Conservation (phyloP, 2,113 vertebrate genomes). For the Cyprinodon brontotheroides region DNA sequence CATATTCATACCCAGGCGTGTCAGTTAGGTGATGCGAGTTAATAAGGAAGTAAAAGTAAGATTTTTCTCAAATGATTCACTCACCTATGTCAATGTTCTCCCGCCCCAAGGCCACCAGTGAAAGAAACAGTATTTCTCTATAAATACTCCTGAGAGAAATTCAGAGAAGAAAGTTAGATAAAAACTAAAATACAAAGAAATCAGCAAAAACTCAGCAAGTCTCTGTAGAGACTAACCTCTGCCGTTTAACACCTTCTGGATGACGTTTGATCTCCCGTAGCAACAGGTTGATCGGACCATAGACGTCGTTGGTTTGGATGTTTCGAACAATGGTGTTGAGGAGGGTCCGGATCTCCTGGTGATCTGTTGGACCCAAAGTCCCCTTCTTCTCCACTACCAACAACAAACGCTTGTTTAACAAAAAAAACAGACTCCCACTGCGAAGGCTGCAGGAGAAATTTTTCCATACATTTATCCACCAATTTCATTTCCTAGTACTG, state of each 20-base stretch:
- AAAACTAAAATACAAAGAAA: background rate
- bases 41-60: background rate
- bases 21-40: background rate
- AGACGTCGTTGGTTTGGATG: constrained; percentile 92
- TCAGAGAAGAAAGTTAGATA: background rate
- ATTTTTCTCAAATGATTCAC: constrained; percentile 49
- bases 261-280: constrained; percentile 81
- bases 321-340: constrained; percentile 88
- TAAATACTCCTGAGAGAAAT: constrained; percentile 89
- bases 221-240: constrained; percentile 80
- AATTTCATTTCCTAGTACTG: too few species aligned
- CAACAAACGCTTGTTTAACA: background rate
- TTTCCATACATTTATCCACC: too few species aligned
- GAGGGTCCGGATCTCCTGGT: constrained; percentile 85
- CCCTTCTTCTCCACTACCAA: constrained; percentile 82
- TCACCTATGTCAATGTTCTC: constrained; percentile 98
- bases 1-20: too few species aligned
- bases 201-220: background rate
- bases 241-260: constrained; percentile 82
- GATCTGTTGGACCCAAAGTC: constrained; percentile 80
- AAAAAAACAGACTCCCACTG: background rate
- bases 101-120: constrained; percentile 92
- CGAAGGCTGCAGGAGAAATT: background rate
- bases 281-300: constrained; percentile 88
- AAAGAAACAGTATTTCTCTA: constrained; percentile 94